phyloP scores from a whole-genome alignment of 2,797 vertebrate genomes.

The Tachyglossus aculeatus region DNA sequence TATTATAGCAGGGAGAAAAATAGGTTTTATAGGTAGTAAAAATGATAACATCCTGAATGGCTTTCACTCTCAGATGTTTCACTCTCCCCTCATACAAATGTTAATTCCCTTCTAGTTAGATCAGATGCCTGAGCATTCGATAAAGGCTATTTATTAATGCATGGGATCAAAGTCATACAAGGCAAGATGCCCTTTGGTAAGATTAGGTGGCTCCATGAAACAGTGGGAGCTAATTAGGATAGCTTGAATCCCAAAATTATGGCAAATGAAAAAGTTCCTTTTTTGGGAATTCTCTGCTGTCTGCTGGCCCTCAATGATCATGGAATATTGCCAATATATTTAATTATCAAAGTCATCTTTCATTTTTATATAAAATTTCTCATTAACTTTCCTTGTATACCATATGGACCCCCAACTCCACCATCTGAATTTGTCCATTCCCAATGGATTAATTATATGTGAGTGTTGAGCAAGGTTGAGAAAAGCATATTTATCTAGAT shows the following conservation, averaged over 20 bases:
- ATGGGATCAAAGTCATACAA: conserved; percentile 50
- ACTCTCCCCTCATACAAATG: conserved; percentile 33
- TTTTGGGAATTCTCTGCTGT: too few relatives aligned
- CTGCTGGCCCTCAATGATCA: too few relatives aligned
- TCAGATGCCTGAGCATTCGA: conserved; percentile 32
- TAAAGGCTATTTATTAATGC: conserved; percentile 34
- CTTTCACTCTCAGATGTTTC: conserved; percentile 44
- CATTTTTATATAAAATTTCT: too few relatives aligned
- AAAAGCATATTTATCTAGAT: too few relatives aligned
- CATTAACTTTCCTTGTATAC: too few relatives aligned
- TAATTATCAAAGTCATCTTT: too few relatives aligned
- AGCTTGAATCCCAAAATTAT: conserved; percentile 28
- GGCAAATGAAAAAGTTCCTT: conserved; percentile 7
- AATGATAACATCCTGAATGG: conserved; percentile 50
- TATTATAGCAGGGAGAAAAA: conserved; percentile 11
- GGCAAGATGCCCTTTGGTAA: conserved; percentile 31
- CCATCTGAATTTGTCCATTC: too few relatives aligned
- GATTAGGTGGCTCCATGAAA: conserved; percentile 28
- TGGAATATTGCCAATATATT: too few relatives aligned
- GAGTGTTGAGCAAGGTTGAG: too few relatives aligned
- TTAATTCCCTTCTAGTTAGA: conserved; percentile 32
- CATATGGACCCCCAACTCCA: too few relatives aligned
- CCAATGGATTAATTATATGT: too few relatives aligned
- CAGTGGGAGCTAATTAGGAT: conserved; percentile 40
- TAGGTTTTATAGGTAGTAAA: conserved; percentile 58